phyloP scores from a whole-genome alignment of 2,888 invertebrate species.

The Drosophila picticornis region DNA sequence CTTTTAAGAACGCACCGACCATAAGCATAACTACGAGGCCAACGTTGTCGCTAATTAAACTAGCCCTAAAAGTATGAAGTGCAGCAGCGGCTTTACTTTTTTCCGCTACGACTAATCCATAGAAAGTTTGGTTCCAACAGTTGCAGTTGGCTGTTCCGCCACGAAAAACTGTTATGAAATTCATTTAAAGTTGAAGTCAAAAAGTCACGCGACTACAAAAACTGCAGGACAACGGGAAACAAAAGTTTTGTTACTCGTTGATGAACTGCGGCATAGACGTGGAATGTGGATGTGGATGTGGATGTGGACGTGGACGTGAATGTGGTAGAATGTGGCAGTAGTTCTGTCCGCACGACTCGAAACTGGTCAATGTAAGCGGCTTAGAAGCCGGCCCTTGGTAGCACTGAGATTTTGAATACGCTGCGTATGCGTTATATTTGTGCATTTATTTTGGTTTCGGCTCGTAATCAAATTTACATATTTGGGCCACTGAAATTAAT shows the following conservation, averaged over 20 bases:
- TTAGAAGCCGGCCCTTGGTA: slow-evolving; percentile 55
- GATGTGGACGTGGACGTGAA: slow-evolving; percentile 12
- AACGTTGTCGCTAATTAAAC: slow-evolving; percentile 49
- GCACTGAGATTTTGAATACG: slow-evolving; percentile 42
- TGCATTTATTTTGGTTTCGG: slow-evolving; percentile 60
- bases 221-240: slow-evolving; percentile 23
- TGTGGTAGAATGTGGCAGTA: slow-evolving; percentile 57
- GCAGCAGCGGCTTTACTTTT: slow-evolving; percentile 34
- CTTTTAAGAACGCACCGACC: neutral
- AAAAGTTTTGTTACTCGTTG: slow-evolving; percentile 64
- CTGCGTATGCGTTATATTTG: slow-evolving; percentile 71
- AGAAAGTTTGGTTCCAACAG: slow-evolving; percentile 54
- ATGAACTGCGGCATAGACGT: slow-evolving; percentile 65
- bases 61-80: slow-evolving; percentile 45
- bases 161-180: slow-evolving; percentile 65
- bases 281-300: slow-evolving; percentile 8
- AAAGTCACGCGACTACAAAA: slow-evolving; percentile 63
- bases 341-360: slow-evolving; percentile 23
- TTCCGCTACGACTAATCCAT: slow-evolving; percentile 52
- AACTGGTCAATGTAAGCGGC: slow-evolving; percentile 73
- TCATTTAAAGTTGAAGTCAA: slow-evolving; percentile 73
- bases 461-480: slow-evolving; percentile 73
- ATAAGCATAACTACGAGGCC: slow-evolving; percentile 28
- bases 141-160: slow-evolving; percentile 27
- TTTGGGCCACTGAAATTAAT: slow-evolving; percentile 76